Conservation (phyloP, 1,140 invertebrate species). For the Doryteuthis pealeii region DNA sequence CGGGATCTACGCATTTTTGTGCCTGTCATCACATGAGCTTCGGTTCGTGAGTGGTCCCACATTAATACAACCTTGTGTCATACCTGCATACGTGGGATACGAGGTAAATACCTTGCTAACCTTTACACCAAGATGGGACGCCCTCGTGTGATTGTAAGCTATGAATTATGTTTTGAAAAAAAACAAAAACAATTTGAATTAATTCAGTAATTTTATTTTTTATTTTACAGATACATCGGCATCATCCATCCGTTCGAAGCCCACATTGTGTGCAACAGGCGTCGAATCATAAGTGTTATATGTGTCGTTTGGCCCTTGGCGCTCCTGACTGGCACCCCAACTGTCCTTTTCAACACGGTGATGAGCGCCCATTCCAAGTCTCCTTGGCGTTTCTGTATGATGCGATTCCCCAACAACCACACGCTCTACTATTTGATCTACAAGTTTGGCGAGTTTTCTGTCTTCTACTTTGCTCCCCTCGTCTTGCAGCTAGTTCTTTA, state of each 20-base stretch:
- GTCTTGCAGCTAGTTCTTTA: conserved; percentile 51
- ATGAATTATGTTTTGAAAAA: too few species aligned
- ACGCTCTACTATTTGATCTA: conserved; percentile 40
- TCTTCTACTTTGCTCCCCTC: conserved; percentile 58
- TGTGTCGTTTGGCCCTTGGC: conserved; percentile 55
- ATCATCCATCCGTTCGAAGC: conserved; percentile 61
- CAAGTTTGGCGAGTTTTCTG: conserved; percentile 53
- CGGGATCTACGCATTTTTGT: too few species aligned
- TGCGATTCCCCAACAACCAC: conserved; percentile 42
- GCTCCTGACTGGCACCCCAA: conserved; percentile 48
- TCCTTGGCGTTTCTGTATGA: conserved; percentile 44
- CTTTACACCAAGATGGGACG: too few species aligned
- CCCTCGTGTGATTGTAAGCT: too few species aligned
- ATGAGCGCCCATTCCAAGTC: conserved; percentile 25
- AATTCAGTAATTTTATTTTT: too few species aligned
- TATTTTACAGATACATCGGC: conserved; percentile 56
- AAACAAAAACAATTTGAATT: too few species aligned
- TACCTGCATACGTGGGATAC: too few species aligned
- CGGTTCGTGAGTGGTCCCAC: too few species aligned
- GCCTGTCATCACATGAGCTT: too few species aligned
- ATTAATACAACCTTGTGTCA: too few species aligned
- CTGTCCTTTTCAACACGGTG: conserved; percentile 52
- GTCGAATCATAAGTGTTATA: conserved; percentile 48
- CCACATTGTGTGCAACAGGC: conserved; percentile 57
- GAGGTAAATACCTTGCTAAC: too few species aligned